These are phyloP conservation scores for Hymenochirus boettgeri DNA, from an alignment of 2,113 vertebrate species.

Conservation along the genomic window DNA sequence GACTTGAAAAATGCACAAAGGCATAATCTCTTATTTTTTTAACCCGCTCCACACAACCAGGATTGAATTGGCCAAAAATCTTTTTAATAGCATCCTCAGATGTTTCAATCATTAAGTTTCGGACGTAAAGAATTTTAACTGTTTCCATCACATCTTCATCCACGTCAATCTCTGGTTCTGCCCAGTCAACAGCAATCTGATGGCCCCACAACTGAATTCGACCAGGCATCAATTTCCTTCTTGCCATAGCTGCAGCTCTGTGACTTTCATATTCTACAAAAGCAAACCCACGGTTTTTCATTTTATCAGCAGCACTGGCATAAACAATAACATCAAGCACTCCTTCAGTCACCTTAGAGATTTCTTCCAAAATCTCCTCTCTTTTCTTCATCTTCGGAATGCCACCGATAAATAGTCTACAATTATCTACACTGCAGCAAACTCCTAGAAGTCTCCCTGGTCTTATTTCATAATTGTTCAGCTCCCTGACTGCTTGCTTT, in stretches of 20 bases:
- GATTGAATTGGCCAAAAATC: conserved; percentile 91
- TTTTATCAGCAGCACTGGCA: conserved; percentile 94
- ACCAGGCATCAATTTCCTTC: conserved; percentile 94
- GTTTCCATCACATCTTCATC: conserved; percentile 98
- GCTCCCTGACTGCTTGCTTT: conserved; percentile 89
- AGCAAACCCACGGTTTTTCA: conserved; percentile 98
- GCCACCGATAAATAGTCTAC: conserved; percentile 95
- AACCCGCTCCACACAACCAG: conserved; percentile 90
- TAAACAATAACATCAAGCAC: conserved; percentile 97
- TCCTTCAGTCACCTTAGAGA: conserved; percentile 94
- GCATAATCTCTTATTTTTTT: conserved; percentile 98
- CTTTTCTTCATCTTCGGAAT: conserved; percentile 98
- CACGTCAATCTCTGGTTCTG: conserved; percentile 95
- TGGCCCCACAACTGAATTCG: conserved; percentile 97
- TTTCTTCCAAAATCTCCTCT: conserved; percentile 97
- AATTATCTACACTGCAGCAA: conserved; percentile 96
- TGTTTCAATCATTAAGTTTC: conserved; percentile 98
- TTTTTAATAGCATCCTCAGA: conserved; percentile 88
- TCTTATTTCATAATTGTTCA: conserved; percentile 95
- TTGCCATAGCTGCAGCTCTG: conserved; percentile 92
- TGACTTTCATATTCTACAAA: conserved; percentile 98
- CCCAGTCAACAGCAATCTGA: conserved; percentile 98
- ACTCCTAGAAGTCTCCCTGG: conserved; percentile 91
- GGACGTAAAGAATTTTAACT: conserved; percentile 96
- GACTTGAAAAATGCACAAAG: conserved; percentile 91